A percentile compares a stretch with the other conserved stretches of the same genome.
These are phyloP conservation scores for Poeciliopsis occidentalis DNA, from an alignment of 2,113 vertebrate genomes.

Conservation along the genomic window DNA sequence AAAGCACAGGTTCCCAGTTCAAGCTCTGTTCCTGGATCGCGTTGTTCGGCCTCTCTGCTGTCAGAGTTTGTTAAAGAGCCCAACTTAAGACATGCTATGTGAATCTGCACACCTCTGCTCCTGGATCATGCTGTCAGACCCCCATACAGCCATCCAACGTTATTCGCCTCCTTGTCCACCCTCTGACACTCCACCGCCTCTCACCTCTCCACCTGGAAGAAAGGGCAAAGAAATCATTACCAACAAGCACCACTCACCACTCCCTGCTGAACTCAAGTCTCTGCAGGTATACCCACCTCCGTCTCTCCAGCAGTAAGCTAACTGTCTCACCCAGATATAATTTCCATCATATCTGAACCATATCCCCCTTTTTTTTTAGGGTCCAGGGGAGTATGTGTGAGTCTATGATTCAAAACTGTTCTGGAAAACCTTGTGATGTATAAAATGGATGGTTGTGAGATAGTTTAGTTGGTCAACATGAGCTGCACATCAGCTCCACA, in stretches of 20 bases:
- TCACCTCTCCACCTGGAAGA: no score
- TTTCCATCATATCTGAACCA: neutral
- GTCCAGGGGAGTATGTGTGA: neutral
- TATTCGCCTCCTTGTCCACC: no score
- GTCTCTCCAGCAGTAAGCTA: neutral
- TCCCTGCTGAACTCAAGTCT: no score
- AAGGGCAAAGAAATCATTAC: no score
- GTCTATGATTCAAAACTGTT: neutral
- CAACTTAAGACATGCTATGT: neutral
- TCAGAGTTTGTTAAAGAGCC: neutral
- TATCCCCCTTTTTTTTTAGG: no score
- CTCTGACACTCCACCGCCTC: no score
- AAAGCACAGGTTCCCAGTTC: neutral
- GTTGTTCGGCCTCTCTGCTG: neutral
- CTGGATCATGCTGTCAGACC: no score
- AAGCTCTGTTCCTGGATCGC: neutral
- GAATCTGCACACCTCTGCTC: neutral
- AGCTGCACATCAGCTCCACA: neutral
- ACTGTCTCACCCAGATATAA: neutral
- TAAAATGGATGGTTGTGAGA: neutral
- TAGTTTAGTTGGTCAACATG: neutral
- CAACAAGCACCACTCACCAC: no score
- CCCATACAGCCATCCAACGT: no score
- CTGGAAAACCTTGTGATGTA: neutral
- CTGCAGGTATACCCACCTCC: neutral